Conservation (phyloP, 2,113 vertebrate species). For the Rhinopomastus cyanomelas region DNA sequence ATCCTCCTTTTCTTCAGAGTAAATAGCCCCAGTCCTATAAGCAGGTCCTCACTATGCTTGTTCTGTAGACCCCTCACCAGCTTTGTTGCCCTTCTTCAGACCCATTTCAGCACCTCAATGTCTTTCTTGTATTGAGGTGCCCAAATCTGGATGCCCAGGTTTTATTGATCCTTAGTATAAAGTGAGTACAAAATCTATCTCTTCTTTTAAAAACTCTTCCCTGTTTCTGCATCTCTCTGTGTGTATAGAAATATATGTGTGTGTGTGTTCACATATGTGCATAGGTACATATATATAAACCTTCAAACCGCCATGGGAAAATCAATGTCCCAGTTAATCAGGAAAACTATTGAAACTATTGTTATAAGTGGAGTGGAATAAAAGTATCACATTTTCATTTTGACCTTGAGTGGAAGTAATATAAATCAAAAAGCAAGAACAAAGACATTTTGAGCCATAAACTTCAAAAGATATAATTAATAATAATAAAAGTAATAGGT, state of each 20-base stretch:
- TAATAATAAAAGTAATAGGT: slow-evolving; percentile 38
- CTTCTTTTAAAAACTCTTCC: not conserved
- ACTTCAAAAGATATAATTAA: slow-evolving; percentile 3
- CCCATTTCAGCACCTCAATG: too few relatives aligned
- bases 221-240: not conserved
- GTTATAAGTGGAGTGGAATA: not conserved
- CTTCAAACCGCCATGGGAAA: not conserved
- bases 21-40: too few relatives aligned
- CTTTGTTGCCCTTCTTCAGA: too few relatives aligned
- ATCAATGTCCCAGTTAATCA: slow-evolving; percentile 7
- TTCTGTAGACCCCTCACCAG: too few relatives aligned
- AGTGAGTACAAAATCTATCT: not conserved
- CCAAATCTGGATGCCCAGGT: too few relatives aligned
- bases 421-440: slow-evolving; percentile 55
- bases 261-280: fast-evolving
- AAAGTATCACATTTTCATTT: slow-evolving; percentile 16
- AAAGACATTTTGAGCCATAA: slow-evolving; percentile 48
- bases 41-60: too few relatives aligned
- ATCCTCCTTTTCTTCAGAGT: too few relatives aligned
- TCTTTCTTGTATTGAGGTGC: too few relatives aligned
- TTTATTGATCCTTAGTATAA: not conserved
- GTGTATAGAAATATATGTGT: not conserved
- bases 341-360: slow-evolving; percentile 45
- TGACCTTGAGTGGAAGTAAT: slow-evolving; percentile 21
- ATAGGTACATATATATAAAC: fast-evolving